Evolutionary conservation across 2,113 vertebrate species (phyloP).

Genomic region (Arothron firmamentum): DNA sequence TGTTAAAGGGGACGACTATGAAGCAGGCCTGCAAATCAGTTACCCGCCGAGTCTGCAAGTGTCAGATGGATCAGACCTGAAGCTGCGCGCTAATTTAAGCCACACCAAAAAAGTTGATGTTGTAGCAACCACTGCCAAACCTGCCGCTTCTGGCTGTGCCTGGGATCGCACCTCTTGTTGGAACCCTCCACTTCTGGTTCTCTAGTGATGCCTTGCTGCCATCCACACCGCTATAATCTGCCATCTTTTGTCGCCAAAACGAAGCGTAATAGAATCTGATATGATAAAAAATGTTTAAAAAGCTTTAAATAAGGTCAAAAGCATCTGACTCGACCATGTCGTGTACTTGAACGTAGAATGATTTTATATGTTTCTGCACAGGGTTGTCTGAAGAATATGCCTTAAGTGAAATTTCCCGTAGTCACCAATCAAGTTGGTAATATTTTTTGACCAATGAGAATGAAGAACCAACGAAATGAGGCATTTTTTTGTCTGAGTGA

Average conservation of each 20-base stretch:
- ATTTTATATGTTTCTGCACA: conserved; percentile 64
- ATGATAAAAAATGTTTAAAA: background rate
- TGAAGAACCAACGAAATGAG: conserved; percentile 49
- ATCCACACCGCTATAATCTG: background rate
- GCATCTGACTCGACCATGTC: conserved; percentile 30
- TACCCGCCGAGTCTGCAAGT: background rate
- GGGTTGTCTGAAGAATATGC: conserved; percentile 70
- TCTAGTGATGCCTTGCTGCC: conserved; percentile 1
- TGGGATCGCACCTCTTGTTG: conserved; percentile 3
- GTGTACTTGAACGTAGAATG: conserved; percentile 57
- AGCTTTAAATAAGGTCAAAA: conserved; percentile 11
- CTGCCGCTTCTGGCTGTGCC: conserved; percentile 24
- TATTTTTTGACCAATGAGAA: conserved; percentile 54
- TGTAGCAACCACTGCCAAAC: conserved; percentile 36
- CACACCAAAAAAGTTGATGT: conserved; percentile 18
- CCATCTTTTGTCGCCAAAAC: conserved; percentile 4
- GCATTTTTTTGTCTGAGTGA: conserved; percentile 28
- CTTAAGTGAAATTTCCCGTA: conserved; percentile 53
- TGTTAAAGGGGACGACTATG: background rate
- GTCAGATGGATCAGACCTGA: conserved; percentile 10
- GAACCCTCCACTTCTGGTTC: background rate
- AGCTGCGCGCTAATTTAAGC: conserved; percentile 8
- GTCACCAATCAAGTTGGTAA: conserved; percentile 35
- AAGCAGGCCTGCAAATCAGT: background rate
- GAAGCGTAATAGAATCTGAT: conserved; percentile 17